Evolutionary conservation across 2,113 vertebrate genomes (phyloP), one percentile per base, ranked within the genome.

Genomic region (Chitala chitala): DNA sequence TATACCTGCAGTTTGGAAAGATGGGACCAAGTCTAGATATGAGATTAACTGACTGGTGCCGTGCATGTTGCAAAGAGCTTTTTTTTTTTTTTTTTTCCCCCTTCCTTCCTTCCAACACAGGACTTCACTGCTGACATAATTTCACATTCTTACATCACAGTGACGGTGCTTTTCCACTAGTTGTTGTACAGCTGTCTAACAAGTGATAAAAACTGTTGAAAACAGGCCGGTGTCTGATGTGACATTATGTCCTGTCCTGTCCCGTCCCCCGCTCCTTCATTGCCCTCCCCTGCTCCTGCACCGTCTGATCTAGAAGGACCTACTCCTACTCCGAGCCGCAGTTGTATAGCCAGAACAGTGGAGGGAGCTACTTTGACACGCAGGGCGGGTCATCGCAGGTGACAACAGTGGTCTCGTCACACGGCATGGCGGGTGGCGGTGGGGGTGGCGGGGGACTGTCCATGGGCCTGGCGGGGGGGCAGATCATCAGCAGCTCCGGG

Each of bases 251-350:
- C n/a, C n/a, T n/a, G n/a, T n/a, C n/a, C n/a, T n/a, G n/a, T n/a
- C n/a, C n/a, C n/a, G n/a, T n/a, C 0, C 24, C 24, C 55, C 55
- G 48, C 38, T 17, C 15, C 61, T 13, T 72, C 71, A 26, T 69
- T 42, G 82, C 71, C 77, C 69, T 77, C 86, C 72, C n/a, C 58
- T 29, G 48, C n/a, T n/a, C n/a, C 53, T 26, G 29, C 38, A 17
- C 55, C 42, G 6, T 26, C 71, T 42, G n/a, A n/a, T n/a, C 42
- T 82, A 99, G 96, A 88, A 94, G 95, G 78, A 89, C 94, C 0
- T 99, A 98, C 72, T 86, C 95, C 0, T 99, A 99, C 88, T 88
- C 93, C 0, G 97, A 99, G 82, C 92, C 96, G 1, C 95, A 96
- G 91, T 90, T 99, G 80, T 99, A 96, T 65, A 91, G 92, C 71